Evolutionary conservation across 2,113 vertebrate genomes (phyloP), one percentile per base, ranked within the genome.

Genomic region (Pelmatolapia mariae): DNA sequence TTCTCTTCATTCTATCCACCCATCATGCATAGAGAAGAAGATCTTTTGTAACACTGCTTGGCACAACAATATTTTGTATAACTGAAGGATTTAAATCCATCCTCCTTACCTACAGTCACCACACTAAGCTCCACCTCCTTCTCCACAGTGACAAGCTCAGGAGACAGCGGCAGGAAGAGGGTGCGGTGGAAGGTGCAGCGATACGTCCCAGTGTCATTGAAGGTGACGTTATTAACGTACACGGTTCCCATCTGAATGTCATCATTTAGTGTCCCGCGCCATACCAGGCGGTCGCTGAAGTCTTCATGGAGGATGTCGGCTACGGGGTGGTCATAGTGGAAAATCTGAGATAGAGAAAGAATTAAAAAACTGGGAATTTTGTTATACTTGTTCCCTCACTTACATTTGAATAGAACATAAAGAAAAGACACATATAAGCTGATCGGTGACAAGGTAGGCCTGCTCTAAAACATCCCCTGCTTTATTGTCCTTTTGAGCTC

Each of bases 191-290:
- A 95, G 2, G 93, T 96, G 91, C 98, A 98, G 57, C 95, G 94
- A 16, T 97, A 98, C 5, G 95, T 97, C 0, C 98, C 98, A 0
- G 95, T 94, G 93, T 98, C 98, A 10, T 96, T 96, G 84, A 95
- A 97, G 89, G 95, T 96, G 87, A 98, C 96, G 0, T 98, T 97
- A 56, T 91, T 94, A 63, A 98, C 90, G 82, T 95, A 95, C 82
- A 98, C 89, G 84, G 97, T 95, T 13, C 97, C 96, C 43, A 95
- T 96, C 93, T 98, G 97, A 76, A 98, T 89, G 47, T 98, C 98
- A 0, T 26, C 61, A 18, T 95, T 80, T n/a, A 88, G 91, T 2
- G 97, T 98, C 12, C 98, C 98, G 0, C 92, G 94, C 98, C 98
- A 98, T 16, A 93, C 87, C 53, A 98, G 92, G 0, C 97, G 97